Evolutionary conservation across 2,888 invertebrate genomes (phyloP), one percentile per base, ranked within the genome.

Genomic region (Eulithis prunata): DNA sequence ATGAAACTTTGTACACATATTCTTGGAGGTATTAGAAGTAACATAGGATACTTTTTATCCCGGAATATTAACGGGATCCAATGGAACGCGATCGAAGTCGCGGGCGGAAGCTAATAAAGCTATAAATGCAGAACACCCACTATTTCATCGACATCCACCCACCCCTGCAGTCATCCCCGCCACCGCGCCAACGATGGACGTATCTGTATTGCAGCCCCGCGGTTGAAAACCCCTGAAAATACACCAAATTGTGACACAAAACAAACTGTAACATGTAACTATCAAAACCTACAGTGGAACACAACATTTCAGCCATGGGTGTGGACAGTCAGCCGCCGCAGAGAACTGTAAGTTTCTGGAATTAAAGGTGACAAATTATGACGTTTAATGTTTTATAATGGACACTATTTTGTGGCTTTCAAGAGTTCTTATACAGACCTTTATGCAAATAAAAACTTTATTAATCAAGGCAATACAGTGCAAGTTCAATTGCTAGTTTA

Each of bases 311-410:
- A 52, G 79, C 65, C 57, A 91, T 91, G 90, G 91, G 91, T 60
- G 89, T 90, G 75, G 91, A 91, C 74, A 90, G 86, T 68, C 56
- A 85, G 55, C 87, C 87, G 5, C 78, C 84, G 68, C 85, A 83
- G 64, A 76, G 88, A 57, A 77, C 79, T 64, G 89, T 90, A 63
- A 85, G 89, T 86, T 32, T 21, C 47, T 57, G 1, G 59, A 45
- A 60, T 69, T 60, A 58, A 10, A 49, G 21, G 2, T 49, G 21
- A 21, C 10, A 49, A 21, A 14, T 47, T 46, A 52, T 32, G 51
- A 52, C 32, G 4, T 28, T 49, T 21, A 10, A 49, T 28, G 21
- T 28, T 21, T 10, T 28, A 43, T 46, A 11, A 41, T 5, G 41
- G 41, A 41, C 41, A 41, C 8, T 8, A 8, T 41, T 8, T 36